Evolutionary conservation across 2,888 invertebrate species (phyloP), one percentile per base, ranked within the genome.

Genomic region (Lomographa bimaculata): DNA sequence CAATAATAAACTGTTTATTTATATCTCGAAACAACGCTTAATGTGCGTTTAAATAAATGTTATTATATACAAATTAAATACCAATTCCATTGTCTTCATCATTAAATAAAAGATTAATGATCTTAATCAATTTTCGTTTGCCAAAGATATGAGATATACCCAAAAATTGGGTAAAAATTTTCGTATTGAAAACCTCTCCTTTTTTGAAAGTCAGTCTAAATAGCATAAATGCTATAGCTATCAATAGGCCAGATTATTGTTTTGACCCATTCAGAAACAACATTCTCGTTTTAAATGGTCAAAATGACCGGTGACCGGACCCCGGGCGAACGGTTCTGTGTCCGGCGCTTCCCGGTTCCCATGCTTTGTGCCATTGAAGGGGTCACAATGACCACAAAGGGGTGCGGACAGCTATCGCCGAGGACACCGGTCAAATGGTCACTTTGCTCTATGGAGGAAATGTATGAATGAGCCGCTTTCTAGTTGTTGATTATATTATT

Each of bases 371-470:
- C 62, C 69, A 57, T 66, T 79, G 78, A 86, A 81, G 79, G 79
- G 78, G 74, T 69, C 59, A 85, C 85, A 86, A 86, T 72, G 59
- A 39, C 37, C 66, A 86, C 80, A 89, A 89, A 81, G 64, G 83
- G 82, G 87, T 87, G 87, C 78, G 79, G 87, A 89, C 86, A 86
- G 83, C 80, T 63, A 65, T 61, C 67, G 64, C 60, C 67, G 57
- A 34, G 35, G 57, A 51, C 78, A 79, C 85, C 83, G 86, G 86
- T 83, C 87, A 87, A 86, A 87, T 87, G 87, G 80, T 80, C 77
- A 81, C 80, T 77, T 77, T 74, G 79, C 71, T 70, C 72, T 78
- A 79, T 71, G 74, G 70, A 50, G 80, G 86, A 86, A 85, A 83
- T 74, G 77, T 75, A 81, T 85, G 83, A 85, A 85, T 79, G 72